Conservation (phyloP, 2,888 invertebrate genomes). For the Pogonocherus hispidulus region DNA sequence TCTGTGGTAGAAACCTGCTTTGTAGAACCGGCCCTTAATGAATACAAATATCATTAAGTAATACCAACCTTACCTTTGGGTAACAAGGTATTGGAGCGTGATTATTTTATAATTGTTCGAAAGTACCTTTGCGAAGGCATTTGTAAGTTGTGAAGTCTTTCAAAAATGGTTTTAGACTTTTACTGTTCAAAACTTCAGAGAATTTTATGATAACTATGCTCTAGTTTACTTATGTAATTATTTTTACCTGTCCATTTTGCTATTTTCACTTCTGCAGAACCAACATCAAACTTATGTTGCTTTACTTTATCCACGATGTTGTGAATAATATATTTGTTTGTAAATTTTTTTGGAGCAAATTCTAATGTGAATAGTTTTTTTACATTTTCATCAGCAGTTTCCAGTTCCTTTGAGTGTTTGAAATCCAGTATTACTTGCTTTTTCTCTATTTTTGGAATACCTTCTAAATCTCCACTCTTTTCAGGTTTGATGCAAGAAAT, state of each 20-base stretch:
- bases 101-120: too few relatives aligned
- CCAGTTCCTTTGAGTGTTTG: slow-evolving; percentile 77
- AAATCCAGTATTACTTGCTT: slow-evolving; percentile 71
- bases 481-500: slow-evolving; percentile 76
- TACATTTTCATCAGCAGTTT: slow-evolving; percentile 79
- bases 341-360: slow-evolving; percentile 75
- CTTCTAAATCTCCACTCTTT: slow-evolving; percentile 80
- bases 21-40: too few relatives aligned
- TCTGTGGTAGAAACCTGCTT: too few relatives aligned
- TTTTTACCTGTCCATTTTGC: slow-evolving; percentile 78
- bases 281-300: slow-evolving; percentile 78
- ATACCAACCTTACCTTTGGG: too few relatives aligned
- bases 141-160: too few relatives aligned
- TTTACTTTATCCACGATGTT: slow-evolving; percentile 75
- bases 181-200: too few relatives aligned
- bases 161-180: too few relatives aligned
- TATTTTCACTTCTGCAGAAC: slow-evolving; percentile 81
- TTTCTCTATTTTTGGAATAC: slow-evolving; percentile 72
- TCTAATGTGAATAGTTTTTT: slow-evolving; percentile 80
- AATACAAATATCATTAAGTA: too few relatives aligned
- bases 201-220: too few relatives aligned
- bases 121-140: too few relatives aligned
- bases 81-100: too few relatives aligned
- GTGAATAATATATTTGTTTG: slow-evolving; percentile 69
- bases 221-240: too few relatives aligned